phyloP scores from a whole-genome alignment of 2,113 vertebrate genomes.

The Theristicus caerulescens region DNA sequence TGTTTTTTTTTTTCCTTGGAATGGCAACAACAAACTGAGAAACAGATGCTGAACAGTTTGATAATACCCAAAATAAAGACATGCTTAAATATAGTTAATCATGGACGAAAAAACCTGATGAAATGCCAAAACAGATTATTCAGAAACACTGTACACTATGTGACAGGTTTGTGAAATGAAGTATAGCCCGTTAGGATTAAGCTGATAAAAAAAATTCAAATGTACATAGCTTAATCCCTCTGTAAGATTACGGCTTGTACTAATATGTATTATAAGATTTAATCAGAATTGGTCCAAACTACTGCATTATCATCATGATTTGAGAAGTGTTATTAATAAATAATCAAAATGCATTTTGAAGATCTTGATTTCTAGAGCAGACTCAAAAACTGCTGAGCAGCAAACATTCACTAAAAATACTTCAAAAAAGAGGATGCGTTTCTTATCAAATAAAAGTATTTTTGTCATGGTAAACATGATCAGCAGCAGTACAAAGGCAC shows the following conservation, averaged over 20 bases:
- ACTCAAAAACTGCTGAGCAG: not conserved
- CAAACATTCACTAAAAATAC: not conserved
- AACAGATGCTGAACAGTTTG: not conserved
- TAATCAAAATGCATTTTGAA: not conserved
- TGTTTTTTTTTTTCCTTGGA: not conserved
- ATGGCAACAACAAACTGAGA: not conserved
- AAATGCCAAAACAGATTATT: not conserved
- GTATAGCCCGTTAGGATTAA: not conserved
- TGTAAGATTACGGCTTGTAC: not conserved
- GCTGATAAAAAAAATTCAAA: not conserved
- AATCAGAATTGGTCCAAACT: not conserved
- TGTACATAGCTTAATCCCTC: not conserved
- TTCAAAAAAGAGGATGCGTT: not conserved
- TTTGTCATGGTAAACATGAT: not conserved
- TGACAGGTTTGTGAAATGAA: not conserved
- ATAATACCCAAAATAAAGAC: not conserved
- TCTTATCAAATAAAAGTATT: not conserved
- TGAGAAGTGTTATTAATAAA: not conserved
- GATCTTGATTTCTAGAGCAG: not conserved
- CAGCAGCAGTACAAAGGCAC: not conserved
- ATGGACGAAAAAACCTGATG: not conserved
- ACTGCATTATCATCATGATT: not conserved
- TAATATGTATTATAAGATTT: not conserved
- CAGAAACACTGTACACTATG: not conserved
- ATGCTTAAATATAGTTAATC: not conserved